These are phyloP conservation scores for Hydrolagus affinis DNA, from an alignment of 2,113 vertebrate species.

Conservation along the genomic window DNA sequence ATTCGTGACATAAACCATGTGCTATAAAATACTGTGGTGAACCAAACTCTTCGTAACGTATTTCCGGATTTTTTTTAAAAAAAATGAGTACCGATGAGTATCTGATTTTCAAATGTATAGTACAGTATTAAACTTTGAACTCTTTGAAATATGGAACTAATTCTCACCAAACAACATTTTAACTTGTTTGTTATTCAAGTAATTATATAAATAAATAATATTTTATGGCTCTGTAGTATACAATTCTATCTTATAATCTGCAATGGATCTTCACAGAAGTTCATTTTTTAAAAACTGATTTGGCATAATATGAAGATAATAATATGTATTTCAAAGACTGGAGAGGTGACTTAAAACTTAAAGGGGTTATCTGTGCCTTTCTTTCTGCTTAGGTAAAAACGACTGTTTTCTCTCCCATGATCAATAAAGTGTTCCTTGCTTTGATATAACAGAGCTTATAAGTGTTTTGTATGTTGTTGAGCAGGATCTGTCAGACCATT, in stretches of 20 bases:
- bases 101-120: not conserved
- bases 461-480: not conserved
- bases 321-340: not conserved
- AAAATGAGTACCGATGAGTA: not conserved
- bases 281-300: not conserved
- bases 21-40: not conserved
- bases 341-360: not conserved
- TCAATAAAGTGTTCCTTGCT: not conserved
- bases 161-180: not conserved
- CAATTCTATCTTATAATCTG: not conserved
- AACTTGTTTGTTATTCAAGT: conserved; percentile 14
- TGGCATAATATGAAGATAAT: not conserved
- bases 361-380: not conserved
- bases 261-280: not conserved
- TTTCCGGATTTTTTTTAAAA: not conserved
- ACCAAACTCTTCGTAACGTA: not conserved
- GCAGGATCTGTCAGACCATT: no score
- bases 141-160: not conserved
- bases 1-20: not conserved
- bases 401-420: not conserved
- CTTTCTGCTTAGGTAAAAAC: not conserved
- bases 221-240: not conserved
- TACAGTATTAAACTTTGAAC: no score
- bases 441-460: no score
- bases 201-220: not conserved